Percentiles rank a stretch among this genome's conserved stretches.
Conservation (phyloP, 2,113 vertebrate species). For the Phainopepla nitens region DNA sequence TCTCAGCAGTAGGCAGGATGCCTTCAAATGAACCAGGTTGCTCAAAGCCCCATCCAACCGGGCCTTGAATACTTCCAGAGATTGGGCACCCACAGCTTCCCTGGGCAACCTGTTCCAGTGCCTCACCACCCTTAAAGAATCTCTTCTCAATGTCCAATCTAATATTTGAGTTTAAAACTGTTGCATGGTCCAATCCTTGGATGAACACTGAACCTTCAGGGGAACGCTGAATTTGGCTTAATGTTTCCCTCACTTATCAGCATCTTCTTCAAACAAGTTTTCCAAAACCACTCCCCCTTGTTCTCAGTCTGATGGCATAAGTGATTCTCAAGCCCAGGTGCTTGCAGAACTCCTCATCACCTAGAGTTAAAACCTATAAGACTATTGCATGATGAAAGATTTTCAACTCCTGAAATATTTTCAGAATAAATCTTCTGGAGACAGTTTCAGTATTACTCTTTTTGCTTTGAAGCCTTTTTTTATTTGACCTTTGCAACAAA, state of each 20-base stretch:
- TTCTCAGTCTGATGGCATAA: background rate
- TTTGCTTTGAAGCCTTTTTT: background rate
- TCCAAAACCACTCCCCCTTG: background rate
- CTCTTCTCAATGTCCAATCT: background rate
- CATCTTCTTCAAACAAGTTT: background rate
- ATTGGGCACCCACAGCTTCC: background rate
- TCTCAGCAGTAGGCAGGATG: background rate
- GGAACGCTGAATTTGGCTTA: background rate
- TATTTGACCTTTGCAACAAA: slow-evolving; percentile 23
- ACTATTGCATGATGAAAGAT: background rate
- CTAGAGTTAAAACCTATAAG: background rate
- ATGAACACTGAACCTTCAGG: too few relatives aligned
- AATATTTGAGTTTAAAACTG: background rate
- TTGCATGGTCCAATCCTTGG: background rate
- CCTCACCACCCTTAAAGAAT: background rate
- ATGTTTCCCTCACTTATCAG: background rate
- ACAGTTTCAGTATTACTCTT: background rate
- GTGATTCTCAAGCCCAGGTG: background rate
- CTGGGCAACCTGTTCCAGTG: background rate
- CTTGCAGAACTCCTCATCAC: background rate
- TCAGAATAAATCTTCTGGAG: background rate
- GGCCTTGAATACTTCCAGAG: background rate
- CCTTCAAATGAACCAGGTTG: background rate
- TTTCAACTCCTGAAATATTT: background rate
- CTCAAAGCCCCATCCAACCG: background rate